Conservation (phyloP, 2,888 invertebrate genomes). For the Sthenelais limicola region DNA sequence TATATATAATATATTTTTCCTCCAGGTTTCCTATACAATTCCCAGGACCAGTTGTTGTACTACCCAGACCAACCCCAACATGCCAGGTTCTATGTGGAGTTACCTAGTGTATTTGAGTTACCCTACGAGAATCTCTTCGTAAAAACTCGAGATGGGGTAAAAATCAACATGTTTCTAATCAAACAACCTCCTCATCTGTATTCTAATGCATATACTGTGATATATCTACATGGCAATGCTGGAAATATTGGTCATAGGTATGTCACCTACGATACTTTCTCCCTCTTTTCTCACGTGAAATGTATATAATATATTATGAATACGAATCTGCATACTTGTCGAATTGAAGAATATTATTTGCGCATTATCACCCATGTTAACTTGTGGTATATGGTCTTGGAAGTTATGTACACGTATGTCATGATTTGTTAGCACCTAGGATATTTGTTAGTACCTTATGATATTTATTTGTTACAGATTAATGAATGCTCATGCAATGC, state of each 20-base stretch:
- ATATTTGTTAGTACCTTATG: neutral
- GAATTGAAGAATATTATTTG: neutral
- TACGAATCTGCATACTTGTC: neutral
- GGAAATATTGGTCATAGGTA: constrained; percentile 94
- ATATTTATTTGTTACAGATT: constrained; percentile 75
- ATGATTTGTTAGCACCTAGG: neutral
- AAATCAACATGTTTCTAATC: constrained; percentile 71
- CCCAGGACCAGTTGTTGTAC: constrained; percentile 85
- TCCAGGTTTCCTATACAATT: constrained; percentile 79
- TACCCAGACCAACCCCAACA: constrained; percentile 92
- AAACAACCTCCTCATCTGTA: constrained; percentile 63
- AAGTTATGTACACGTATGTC: neutral
- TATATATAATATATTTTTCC: neutral
- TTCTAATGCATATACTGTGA: constrained; percentile 81
- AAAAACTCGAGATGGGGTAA: constrained; percentile 72
- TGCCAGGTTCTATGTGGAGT: constrained; percentile 88
- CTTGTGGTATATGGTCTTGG: neutral
- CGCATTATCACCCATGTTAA: neutral
- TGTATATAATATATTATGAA: neutral
- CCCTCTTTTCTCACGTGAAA: no score
- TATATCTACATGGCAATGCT: constrained; percentile 96
- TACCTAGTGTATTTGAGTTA: constrained; percentile 87
- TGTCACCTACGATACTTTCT: no score
- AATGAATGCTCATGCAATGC: constrained; percentile 89
- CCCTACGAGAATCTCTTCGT: constrained; percentile 88